phyloP scores from a whole-genome alignment of 2,888 invertebrate species.

The Zaprionus bogoriensis region DNA sequence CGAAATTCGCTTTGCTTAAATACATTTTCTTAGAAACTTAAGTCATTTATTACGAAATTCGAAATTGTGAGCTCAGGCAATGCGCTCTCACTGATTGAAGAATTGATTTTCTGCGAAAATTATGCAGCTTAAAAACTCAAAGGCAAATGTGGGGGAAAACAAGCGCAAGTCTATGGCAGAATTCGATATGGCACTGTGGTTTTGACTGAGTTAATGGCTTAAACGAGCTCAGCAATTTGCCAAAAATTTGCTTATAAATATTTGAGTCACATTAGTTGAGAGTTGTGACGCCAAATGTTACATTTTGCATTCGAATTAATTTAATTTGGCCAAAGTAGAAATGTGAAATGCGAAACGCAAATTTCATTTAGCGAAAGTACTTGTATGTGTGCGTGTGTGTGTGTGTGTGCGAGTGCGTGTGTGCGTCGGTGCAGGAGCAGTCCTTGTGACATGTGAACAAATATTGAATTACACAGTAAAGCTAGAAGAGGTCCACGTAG shows the following conservation, averaged over 20 bases:
- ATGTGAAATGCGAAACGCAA: constrained; percentile 39
- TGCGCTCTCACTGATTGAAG: neutral
- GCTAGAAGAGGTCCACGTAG: constrained; percentile 25
- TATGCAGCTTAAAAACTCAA: neutral
- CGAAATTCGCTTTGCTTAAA: neutral
- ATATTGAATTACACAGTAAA: constrained; percentile 41
- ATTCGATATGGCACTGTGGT: neutral
- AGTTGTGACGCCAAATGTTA: constrained; percentile 7
- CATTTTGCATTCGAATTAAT: constrained; percentile 42
- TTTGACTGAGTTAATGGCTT: neutral
- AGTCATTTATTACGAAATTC: neutral
- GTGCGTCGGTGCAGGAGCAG: neutral
- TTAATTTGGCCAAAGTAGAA: constrained; percentile 43
- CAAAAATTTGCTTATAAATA: constrained; percentile 20
- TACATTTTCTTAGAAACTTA: neutral
- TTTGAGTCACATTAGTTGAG: constrained; percentile 19
- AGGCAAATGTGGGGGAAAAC: neutral
- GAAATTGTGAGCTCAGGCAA: neutral
- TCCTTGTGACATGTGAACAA: constrained; percentile 15
- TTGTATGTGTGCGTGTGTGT: neutral
- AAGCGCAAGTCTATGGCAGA: neutral
- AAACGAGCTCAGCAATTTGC: constrained; percentile 17
- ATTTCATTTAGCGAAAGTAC: constrained; percentile 31
- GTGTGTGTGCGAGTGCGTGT: constrained; percentile 3
- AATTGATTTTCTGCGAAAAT: neutral